Percentiles rank a stretch among this genome's conserved stretches.
phyloP scores from a whole-genome alignment of 1,140 invertebrate species.

The Diachasma alloeum region DNA sequence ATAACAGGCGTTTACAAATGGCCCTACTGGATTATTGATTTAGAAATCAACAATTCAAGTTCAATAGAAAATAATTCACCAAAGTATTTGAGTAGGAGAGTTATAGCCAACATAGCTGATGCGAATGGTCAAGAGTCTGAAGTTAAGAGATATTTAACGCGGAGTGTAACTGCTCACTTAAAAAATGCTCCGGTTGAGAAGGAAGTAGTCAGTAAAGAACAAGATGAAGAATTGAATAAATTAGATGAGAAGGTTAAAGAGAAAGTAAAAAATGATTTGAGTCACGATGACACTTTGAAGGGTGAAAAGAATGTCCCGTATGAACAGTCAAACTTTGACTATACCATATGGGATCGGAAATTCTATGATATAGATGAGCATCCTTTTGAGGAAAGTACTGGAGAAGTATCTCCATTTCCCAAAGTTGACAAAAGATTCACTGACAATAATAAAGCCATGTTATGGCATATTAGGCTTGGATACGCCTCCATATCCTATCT shows the following conservation, averaged over 20 bases:
- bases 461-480: too few relatives aligned
- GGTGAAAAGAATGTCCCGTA: not conserved
- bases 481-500: too few relatives aligned
- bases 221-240: not conserved
- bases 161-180: too few relatives aligned
- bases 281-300: too few relatives aligned
- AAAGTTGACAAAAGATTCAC: not conserved
- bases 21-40: not conserved
- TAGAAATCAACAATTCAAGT: not conserved
- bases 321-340: not conserved
- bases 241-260: not conserved
- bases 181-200: too few relatives aligned
- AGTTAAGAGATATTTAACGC: too few relatives aligned
- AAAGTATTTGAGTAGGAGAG: not conserved
- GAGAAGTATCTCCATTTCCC: not conserved
- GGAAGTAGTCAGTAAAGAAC: too few relatives aligned
- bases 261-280: not conserved
- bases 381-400: not conserved
- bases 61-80: too few relatives aligned
- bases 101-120: not conserved
- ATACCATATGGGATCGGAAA: not conserved
- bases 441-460: slow-evolving; percentile 31
- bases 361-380: not conserved
- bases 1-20: not conserved
- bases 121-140: too few relatives aligned